Conservation (phyloP, 2,888 invertebrate genomes). For the Synergus gifuensis region DNA sequence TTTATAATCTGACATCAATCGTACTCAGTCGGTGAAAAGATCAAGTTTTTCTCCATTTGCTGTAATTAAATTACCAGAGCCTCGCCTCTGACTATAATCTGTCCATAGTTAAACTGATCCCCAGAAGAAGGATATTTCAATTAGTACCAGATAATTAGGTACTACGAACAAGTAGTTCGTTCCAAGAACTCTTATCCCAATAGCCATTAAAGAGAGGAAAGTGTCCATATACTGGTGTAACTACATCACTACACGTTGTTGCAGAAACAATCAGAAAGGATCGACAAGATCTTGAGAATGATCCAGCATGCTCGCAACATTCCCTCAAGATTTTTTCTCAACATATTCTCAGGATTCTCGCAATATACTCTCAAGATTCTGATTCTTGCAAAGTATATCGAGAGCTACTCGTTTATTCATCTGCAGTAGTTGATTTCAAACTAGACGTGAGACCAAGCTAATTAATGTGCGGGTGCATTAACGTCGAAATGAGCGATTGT, state of each 20-base stretch:
- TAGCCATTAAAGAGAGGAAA: slow-evolving; percentile 42
- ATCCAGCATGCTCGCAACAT: slow-evolving; percentile 7
- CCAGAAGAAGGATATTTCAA: slow-evolving; percentile 60
- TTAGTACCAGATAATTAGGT: slow-evolving; percentile 62
- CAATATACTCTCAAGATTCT: neutral
- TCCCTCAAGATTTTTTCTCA: slow-evolving; percentile 16
- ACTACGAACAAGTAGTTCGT: slow-evolving; percentile 55
- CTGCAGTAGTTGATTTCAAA: slow-evolving; percentile 15
- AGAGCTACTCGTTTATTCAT: slow-evolving; percentile 7
- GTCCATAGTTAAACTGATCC: slow-evolving; percentile 35
- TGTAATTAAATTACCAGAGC: slow-evolving; percentile 52
- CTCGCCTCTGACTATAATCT: neutral
- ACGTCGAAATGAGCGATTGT: slow-evolving; percentile 72
- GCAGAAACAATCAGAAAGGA: slow-evolving; percentile 23
- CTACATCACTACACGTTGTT: slow-evolving; percentile 18
- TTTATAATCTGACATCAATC: neutral
- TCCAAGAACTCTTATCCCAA: slow-evolving; percentile 47
- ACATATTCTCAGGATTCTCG: neutral
- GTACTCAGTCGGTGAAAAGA: slow-evolving; percentile 32
- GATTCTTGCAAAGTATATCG: neutral
- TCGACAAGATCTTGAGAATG: slow-evolving; percentile 26
- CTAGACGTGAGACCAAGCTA: slow-evolving; percentile 44
- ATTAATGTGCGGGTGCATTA: slow-evolving; percentile 70
- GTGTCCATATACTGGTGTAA: slow-evolving; percentile 11
- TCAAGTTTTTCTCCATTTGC: slow-evolving; percentile 46